Conservation (phyloP, 2,797 vertebrate species). For the Oryzias sinensis region DNA sequence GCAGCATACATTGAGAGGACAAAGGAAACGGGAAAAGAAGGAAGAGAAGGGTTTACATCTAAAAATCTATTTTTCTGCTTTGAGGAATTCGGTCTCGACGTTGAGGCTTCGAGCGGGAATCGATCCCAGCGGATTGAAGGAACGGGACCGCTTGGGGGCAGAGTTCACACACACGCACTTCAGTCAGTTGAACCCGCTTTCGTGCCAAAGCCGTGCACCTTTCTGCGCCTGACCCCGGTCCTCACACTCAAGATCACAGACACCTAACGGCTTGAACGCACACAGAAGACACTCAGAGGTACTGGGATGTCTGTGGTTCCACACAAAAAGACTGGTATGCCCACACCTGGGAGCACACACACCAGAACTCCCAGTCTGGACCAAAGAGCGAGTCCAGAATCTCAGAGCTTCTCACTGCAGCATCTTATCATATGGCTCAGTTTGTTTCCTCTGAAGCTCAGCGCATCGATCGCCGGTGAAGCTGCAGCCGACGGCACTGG, state of each 20-base stretch:
- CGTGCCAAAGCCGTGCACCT: slow-evolving; percentile 42
- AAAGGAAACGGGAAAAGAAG: slow-evolving; percentile 34
- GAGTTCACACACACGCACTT: slow-evolving; percentile 29
- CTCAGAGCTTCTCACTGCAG: slow-evolving; percentile 57
- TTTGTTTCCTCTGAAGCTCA: slow-evolving; percentile 71
- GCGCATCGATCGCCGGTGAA: slow-evolving; percentile 64
- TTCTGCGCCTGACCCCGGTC: slow-evolving; percentile 18
- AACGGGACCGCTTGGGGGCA: slow-evolving; percentile 48
- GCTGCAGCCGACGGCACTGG: slow-evolving; percentile 60
- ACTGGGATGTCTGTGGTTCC: too few relatives aligned
- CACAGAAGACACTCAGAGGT: slow-evolving; percentile 14
- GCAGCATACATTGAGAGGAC: slow-evolving; percentile 24
- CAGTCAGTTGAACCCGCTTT: slow-evolving; percentile 44
- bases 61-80: slow-evolving; percentile 59
- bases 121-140: slow-evolving; percentile 69
- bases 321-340: slow-evolving; percentile 17
- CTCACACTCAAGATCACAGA: slow-evolving; percentile 36
- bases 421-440: slow-evolving; percentile 70
- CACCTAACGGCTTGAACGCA: slow-evolving; percentile 27
- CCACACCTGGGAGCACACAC: slow-evolving; percentile 23
- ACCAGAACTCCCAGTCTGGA: slow-evolving; percentile 49
- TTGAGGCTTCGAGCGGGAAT: slow-evolving; percentile 63
- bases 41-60: slow-evolving; percentile 43
- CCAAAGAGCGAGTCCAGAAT: slow-evolving; percentile 64
- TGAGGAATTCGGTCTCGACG: slow-evolving; percentile 56